phyloP scores from a whole-genome alignment of 53 echinoderm and acorn worm species.

The Henricia sp. region DNA sequence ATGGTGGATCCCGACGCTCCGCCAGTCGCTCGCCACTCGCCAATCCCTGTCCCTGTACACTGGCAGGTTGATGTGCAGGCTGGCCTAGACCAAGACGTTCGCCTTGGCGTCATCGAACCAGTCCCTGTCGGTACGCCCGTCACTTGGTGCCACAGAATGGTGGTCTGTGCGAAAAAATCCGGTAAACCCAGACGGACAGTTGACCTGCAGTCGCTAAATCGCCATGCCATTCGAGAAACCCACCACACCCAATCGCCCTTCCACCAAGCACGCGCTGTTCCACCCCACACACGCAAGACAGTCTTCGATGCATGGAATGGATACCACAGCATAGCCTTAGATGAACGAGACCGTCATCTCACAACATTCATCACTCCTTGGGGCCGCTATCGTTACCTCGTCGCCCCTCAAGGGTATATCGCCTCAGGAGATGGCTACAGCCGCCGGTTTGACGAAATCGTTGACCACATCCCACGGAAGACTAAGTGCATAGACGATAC shows the following conservation, averaged over 20 bases:
- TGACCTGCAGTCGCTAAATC: conserved; percentile 59
- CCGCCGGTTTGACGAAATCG: conserved; percentile 32
- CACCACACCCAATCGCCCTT: conserved; percentile 73
- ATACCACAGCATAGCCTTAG: conserved; percentile 66
- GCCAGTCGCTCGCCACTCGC: conserved; percentile 77
- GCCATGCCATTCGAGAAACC: conserved; percentile 54
- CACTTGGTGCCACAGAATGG: conserved; percentile 77
- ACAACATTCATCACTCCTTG: conserved; percentile 65
- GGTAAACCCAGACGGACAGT: conserved; percentile 68
- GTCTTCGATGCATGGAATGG: conserved; percentile 67
- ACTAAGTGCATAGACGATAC: conserved; percentile 69
- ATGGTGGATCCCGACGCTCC: conserved; percentile 65
- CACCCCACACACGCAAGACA: conserved; percentile 46
- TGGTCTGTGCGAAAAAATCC: conserved; percentile 51
- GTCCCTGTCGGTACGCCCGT: conserved; percentile 63
- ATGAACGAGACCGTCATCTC: conserved; percentile 51
- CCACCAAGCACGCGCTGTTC: conserved; percentile 53
- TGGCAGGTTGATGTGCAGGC: conserved; percentile 74
- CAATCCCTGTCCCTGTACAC: conserved; percentile 72
- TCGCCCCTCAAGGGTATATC: conserved; percentile 62
- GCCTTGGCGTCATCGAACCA: conserved; percentile 69
- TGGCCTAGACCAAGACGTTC: conserved; percentile 74
- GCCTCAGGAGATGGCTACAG: conserved; percentile 52
- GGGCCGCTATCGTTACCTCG: conserved; percentile 48
- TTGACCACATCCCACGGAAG: conserved; percentile 36